Evolutionary conservation across 2,888 invertebrate genomes (phyloP).

Genomic region (Eledona agricola): DNA sequence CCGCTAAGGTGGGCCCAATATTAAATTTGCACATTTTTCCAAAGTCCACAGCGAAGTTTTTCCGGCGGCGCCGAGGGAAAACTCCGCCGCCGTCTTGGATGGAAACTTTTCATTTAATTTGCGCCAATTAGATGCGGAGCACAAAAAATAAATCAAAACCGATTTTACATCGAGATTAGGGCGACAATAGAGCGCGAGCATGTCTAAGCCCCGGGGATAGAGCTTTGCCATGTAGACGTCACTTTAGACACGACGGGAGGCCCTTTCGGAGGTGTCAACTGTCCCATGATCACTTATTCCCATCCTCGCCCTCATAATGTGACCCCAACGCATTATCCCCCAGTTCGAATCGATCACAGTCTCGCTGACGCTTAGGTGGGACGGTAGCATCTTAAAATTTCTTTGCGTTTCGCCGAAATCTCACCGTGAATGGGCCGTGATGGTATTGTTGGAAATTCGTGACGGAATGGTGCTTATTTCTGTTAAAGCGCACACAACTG

Average conservation of each 20-base stretch:
- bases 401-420: slow-evolving; percentile 52
- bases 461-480: slow-evolving; percentile 17
- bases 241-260: slow-evolving; percentile 57
- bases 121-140: slow-evolving; percentile 4
- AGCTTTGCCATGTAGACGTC: slow-evolving; percentile 59
- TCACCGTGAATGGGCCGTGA: slow-evolving; percentile 14
- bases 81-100: too few relatives aligned
- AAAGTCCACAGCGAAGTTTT: slow-evolving; percentile 32
- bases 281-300: slow-evolving; percentile 58
- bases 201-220: slow-evolving; percentile 54
- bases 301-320: slow-evolving; percentile 48
- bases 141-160: not conserved
- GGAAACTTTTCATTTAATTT: slow-evolving; percentile 8
- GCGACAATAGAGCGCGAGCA: slow-evolving; percentile 41
- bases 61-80: slow-evolving; percentile 14
- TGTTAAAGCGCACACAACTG: slow-evolving; percentile 1
- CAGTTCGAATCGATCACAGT: slow-evolving; percentile 33
- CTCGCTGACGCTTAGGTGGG: slow-evolving; percentile 41
- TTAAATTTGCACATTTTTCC: slow-evolving; percentile 39
- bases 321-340: slow-evolving; percentile 24
- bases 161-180: slow-evolving; percentile 5
- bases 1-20: slow-evolving; percentile 23
- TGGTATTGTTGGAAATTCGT: slow-evolving; percentile 15
- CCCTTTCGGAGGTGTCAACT: slow-evolving; percentile 59
- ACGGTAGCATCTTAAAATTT: slow-evolving; percentile 51